Conservation (phyloP, 1,140 invertebrate genomes). For the Trichonephila inaurata region DNA sequence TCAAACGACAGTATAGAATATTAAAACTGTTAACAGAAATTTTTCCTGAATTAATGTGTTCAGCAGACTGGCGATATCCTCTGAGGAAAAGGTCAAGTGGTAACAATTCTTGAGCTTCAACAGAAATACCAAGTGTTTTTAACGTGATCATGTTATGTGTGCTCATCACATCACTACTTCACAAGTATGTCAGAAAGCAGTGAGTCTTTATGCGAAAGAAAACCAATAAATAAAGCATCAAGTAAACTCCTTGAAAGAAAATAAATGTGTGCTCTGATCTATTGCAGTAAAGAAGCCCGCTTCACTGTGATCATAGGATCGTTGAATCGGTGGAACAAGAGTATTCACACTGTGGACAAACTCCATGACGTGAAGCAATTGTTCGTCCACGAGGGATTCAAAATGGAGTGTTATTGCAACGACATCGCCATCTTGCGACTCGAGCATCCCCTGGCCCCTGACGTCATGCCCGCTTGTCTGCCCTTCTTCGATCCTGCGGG, state of each 20-base stretch:
- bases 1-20: too few relatives aligned
- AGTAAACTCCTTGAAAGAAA: not conserved
- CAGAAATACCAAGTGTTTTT: too few relatives aligned
- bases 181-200: too few relatives aligned
- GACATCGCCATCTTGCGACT: slow-evolving; percentile 78
- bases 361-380: slow-evolving; percentile 35
- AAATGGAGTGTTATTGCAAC: slow-evolving; percentile 63
- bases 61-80: too few relatives aligned
- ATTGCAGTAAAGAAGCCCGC: not conserved
- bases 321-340: not conserved
- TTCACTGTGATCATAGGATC: slow-evolving; percentile 1
- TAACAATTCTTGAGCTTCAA: too few relatives aligned
- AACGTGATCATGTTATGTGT: too few relatives aligned
- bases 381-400: slow-evolving; percentile 72
- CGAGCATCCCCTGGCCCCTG: not conserved
- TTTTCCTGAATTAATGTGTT: too few relatives aligned
- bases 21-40: too few relatives aligned
- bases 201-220: not conserved
- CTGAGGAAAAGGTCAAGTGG: too few relatives aligned
- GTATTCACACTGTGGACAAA: not conserved
- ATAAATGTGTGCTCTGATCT: not conserved
- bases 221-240: not conserved
- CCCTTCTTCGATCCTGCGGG: slow-evolving; percentile 40
- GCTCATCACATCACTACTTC: too few relatives aligned
- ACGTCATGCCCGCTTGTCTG: slow-evolving; percentile 30